Evolutionary conservation across 2,113 vertebrate genomes (phyloP), one percentile per base, ranked within the genome.

Genomic region (Zosterops pallidus): DNA sequence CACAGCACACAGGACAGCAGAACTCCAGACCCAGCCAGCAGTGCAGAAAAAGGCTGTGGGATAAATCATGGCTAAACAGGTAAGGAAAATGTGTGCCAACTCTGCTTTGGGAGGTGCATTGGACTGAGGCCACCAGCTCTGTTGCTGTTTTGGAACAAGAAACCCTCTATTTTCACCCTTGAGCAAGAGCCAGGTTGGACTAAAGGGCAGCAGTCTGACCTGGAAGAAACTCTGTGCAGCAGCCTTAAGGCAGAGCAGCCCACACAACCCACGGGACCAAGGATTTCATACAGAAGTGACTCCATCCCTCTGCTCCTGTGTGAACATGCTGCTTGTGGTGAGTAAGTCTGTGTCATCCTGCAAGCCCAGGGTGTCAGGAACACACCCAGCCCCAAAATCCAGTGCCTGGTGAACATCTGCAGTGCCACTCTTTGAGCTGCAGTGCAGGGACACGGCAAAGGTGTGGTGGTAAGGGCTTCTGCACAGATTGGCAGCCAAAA

Each of bases 281-380:
- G 63, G 23, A 18, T 83, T 83, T 83, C 63, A 14, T 4, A 35
- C 0, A n/a, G 59, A 20, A 90, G 64, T 70, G 72, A 57, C 68
- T 89, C 49, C 0, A 0, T 29, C 81, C 80, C 78, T 82, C 67
- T 16, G 24, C 7, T 93, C 89, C 86, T 90, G 93, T 70, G 76
- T 33, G 93, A 77, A 80, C 91, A 92, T 0, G 56, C 59, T 41
- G 62, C 16, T 80, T 4, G 0, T 3, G 62, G 55, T 89, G 94
- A 96, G 86, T 83, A 90, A 93, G 59, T 21, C 93, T 79, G 89
- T 71, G 83, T 90, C 94, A 95, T 65, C 67, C 83, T 57, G 76
- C 63, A 35, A 83, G 76, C n/a, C 67, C 14, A 5, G 57, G 71
- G 82, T 0, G 5, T n/a, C 1, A 57, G 57, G 74, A 90, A 89